Conservation (phyloP, 1,140 invertebrate species). For the Drosophila nebulosa region DNA sequence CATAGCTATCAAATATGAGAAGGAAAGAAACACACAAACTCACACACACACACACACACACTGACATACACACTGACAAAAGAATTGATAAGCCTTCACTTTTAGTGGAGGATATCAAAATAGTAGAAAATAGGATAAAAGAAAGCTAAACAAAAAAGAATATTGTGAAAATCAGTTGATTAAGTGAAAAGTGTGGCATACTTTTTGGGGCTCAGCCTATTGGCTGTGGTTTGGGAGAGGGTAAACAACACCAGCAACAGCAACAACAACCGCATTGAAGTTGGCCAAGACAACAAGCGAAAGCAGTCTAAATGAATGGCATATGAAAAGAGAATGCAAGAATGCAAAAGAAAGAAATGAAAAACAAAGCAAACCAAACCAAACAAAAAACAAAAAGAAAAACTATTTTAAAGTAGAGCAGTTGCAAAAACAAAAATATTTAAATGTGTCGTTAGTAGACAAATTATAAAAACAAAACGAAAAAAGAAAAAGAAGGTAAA, state of each 20-base stretch:
- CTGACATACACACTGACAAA: not conserved
- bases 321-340: slow-evolving; percentile 40
- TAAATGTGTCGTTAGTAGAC: slow-evolving; percentile 75
- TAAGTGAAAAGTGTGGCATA: slow-evolving; percentile 56
- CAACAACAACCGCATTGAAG: slow-evolving; percentile 16
- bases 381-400: slow-evolving; percentile 41
- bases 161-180: slow-evolving; percentile 8
- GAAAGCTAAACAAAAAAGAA: slow-evolving; percentile 21
- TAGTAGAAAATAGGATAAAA: slow-evolving; percentile 36
- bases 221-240: slow-evolving; percentile 36
- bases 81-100: not conserved
- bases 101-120: not conserved
- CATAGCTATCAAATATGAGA: slow-evolving; percentile 67
- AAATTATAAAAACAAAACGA: slow-evolving; percentile 23
- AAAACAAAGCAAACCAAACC: slow-evolving; percentile 39
- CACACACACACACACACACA: no score
- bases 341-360: slow-evolving; percentile 25
- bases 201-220: slow-evolving; percentile 57
- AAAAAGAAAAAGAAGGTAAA: slow-evolving; percentile 8
- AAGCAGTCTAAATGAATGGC: slow-evolving; percentile 41
- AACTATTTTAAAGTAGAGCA: slow-evolving; percentile 78
- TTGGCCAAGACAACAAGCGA: slow-evolving; percentile 13
- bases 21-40: not conserved
- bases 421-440: slow-evolving; percentile 64
- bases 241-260: slow-evolving; percentile 12